Conservation (phyloP, 2,797 vertebrate genomes). For the Enteromius treurensis region DNA sequence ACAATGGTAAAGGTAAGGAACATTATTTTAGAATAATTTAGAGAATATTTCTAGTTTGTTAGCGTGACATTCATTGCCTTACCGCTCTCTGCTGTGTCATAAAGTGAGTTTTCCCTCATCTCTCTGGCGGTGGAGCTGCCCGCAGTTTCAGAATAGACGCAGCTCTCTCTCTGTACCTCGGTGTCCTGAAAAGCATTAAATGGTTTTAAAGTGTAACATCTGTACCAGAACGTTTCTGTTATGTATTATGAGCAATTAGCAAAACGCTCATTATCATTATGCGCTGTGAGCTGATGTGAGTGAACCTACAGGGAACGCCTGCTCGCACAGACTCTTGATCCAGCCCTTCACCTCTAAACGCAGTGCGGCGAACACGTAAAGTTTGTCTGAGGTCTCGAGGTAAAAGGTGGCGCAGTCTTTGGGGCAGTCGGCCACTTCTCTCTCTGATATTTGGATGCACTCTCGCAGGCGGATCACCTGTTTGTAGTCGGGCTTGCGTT, state of each 20-base stretch:
- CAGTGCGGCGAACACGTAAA: conserved; percentile 41
- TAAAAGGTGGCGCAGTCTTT: conserved; percentile 65
- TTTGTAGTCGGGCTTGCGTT: conserved; percentile 63
- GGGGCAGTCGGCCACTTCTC: conserved; percentile 63
- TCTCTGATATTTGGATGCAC: conserved; percentile 75
- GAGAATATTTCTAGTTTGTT: neutral
- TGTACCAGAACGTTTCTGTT: neutral
- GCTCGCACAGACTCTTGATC: conserved; percentile 53
- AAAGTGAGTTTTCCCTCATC: conserved; percentile 53
- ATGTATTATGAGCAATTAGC: neutral
- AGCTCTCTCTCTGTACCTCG: neutral
- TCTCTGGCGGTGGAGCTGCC: neutral
- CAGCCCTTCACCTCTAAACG: conserved; percentile 48
- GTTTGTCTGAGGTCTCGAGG: conserved; percentile 54
- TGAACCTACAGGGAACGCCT: conserved; percentile 59
- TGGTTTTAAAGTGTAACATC: conserved; percentile 3
- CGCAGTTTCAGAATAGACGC: neutral
- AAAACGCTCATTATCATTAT: conserved; percentile 5
- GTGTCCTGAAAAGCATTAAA: conserved; percentile 43
- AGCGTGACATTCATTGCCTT: neutral
- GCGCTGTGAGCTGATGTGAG: neutral
- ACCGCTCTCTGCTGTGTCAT: conserved; percentile 44
- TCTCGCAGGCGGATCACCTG: conserved; percentile 75
- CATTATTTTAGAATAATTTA: neutral
- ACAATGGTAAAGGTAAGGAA: neutral